phyloP scores from a whole-genome alignment of 2,888 invertebrate genomes.

The Lithophane ornitopus region DNA sequence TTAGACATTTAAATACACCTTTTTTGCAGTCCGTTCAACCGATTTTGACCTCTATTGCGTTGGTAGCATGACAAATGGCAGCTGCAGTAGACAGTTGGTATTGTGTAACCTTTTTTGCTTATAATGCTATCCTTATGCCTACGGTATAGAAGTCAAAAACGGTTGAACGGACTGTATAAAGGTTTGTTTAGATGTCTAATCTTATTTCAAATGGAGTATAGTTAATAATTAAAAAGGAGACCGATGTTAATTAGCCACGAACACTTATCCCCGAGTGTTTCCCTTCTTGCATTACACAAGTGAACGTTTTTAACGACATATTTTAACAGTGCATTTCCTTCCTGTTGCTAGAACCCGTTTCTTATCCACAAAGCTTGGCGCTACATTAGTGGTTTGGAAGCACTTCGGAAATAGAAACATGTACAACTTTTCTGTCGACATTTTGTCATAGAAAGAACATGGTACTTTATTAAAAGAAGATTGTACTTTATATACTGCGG shows the following conservation, averaged over 20 bases:
- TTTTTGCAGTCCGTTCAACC: too few relatives aligned
- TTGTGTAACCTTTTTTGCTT: too few relatives aligned
- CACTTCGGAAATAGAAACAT: neutral
- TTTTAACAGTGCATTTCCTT: constrained; percentile 42
- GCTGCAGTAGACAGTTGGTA: too few relatives aligned
- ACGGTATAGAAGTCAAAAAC: too few relatives aligned
- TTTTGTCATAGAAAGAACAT: neutral
- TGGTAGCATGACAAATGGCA: too few relatives aligned
- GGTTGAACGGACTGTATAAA: too few relatives aligned
- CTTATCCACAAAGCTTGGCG: constrained; percentile 44
- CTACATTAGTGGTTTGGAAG: constrained; percentile 6
- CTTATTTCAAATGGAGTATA: too few relatives aligned
- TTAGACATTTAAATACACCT: too few relatives aligned
- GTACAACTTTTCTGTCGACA: neutral
- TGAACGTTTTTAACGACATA: constrained; percentile 36
- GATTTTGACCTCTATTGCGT: too few relatives aligned
- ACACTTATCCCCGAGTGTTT: constrained; percentile 17
- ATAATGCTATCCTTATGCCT: too few relatives aligned
- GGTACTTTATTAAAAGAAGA: neutral
- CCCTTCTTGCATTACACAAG: constrained; percentile 21
- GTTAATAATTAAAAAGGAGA: constrained; percentile 11
- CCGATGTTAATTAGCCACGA: constrained; percentile 33
- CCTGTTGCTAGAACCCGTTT: constrained; percentile 40
- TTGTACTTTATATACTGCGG: neutral
- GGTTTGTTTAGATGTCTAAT: too few relatives aligned